Percentiles rank a stretch among this genome's conserved stretches.
Conservation (phyloP, 2,113 vertebrate species). For the Takifugu flavidus region DNA sequence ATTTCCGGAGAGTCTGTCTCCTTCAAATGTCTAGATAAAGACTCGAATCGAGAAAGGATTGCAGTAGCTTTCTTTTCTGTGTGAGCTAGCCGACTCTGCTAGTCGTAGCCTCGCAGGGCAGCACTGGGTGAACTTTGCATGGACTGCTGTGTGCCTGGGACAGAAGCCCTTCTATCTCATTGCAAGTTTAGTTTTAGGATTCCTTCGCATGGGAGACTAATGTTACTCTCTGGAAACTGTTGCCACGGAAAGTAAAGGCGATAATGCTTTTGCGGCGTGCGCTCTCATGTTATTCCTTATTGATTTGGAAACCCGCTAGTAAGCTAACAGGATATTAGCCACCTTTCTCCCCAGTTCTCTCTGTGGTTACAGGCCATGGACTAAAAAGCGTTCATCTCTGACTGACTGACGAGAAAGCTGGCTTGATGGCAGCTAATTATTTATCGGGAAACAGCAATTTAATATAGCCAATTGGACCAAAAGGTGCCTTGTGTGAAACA, state of each 20-base stretch:
- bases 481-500: constrained; percentile 21
- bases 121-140: constrained; percentile 57
- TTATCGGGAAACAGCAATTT: constrained; percentile 43
- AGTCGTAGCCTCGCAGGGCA: constrained; percentile 52
- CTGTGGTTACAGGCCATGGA: constrained; percentile 74
- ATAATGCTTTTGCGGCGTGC: constrained; percentile 44
- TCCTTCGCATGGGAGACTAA: constrained; percentile 33
- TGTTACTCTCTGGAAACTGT: constrained; percentile 2
- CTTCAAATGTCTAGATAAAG: constrained; percentile 14
- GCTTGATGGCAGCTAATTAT: constrained; percentile 59
- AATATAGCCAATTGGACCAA: constrained; percentile 22
- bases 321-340: constrained; percentile 70
- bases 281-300: constrained; percentile 63
- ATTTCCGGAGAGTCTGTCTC: constrained; percentile 1
- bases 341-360: constrained; percentile 55
- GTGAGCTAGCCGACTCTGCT: constrained; percentile 48
- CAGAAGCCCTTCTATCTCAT: constrained; percentile 11
- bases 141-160: constrained; percentile 38
- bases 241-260: constrained; percentile 19
- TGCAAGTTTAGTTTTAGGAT: not conserved
- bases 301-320: constrained; percentile 42
- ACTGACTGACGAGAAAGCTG: constrained; percentile 43
- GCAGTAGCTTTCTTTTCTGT: constrained; percentile 27
- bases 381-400: constrained; percentile 40
- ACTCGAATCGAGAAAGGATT: constrained; percentile 43